phyloP scores from a whole-genome alignment of 2,113 vertebrate genomes.

The Odocoileus virginianus region DNA sequence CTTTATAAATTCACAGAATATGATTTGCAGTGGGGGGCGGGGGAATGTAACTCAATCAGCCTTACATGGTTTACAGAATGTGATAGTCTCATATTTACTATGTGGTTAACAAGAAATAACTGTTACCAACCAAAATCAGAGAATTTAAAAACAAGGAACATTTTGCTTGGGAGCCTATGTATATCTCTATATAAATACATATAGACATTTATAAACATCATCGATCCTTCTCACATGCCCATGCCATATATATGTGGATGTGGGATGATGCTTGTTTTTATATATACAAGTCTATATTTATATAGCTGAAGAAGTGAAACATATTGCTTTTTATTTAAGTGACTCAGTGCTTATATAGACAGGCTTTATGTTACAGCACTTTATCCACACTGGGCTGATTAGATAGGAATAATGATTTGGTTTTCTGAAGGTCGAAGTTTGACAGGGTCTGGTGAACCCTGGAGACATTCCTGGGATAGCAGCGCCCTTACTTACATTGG shows the following conservation, averaged over 20 bases:
- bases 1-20: slow-evolving; percentile 55
- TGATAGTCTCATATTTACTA: slow-evolving; percentile 73
- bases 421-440: slow-evolving; percentile 41
- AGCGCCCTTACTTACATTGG: neutral
- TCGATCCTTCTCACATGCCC: slow-evolving; percentile 67
- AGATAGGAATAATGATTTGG: neutral
- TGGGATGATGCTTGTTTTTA: slow-evolving; percentile 68
- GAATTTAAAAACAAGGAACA: slow-evolving; percentile 73
- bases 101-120: slow-evolving; percentile 73
- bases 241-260: slow-evolving; percentile 71
- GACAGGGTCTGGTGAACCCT: slow-evolving; percentile 1
- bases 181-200: slow-evolving; percentile 74
- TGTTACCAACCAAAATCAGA: slow-evolving; percentile 72
- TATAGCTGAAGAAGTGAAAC: slow-evolving; percentile 71
- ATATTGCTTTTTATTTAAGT: slow-evolving; percentile 72
- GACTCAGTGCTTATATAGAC: slow-evolving; percentile 53
- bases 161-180: slow-evolving; percentile 73
- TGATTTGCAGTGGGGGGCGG: slow-evolving; percentile 36
- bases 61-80: slow-evolving; percentile 67
- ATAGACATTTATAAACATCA: slow-evolving; percentile 75
- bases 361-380: slow-evolving; percentile 35
- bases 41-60: slow-evolving; percentile 55
- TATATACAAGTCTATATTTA: slow-evolving; percentile 52
- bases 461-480: neutral
- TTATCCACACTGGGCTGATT: neutral